These are phyloP conservation scores for Babylonia areolata DNA, from an alignment of 1,140 invertebrate species.

Conservation along the genomic window DNA sequence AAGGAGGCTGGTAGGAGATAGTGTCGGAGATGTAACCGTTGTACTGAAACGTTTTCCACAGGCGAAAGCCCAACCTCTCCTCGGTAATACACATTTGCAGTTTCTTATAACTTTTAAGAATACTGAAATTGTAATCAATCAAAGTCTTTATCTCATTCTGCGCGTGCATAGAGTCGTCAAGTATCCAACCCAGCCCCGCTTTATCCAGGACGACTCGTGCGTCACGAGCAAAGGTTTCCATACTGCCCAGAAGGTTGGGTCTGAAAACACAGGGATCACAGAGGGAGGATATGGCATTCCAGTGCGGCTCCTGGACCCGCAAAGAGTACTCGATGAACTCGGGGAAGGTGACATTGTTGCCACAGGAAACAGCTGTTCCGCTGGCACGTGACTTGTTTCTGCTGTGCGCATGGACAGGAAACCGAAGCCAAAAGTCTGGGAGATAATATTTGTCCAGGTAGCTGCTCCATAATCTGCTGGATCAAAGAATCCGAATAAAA, in stretches of 20 bases:
- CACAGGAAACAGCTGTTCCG: neutral
- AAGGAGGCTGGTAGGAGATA: neutral
- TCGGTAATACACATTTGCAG: neutral
- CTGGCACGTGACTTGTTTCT: too few species aligned
- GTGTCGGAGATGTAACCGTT: constrained; percentile 6
- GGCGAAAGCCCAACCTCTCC: neutral
- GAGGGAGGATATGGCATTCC: neutral
- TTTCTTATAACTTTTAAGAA: neutral
- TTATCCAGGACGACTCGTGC: neutral
- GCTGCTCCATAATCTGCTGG: constrained; percentile 38
- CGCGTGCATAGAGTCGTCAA: neutral
- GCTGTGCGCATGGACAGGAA: neutral
- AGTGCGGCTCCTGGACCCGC: neutral
- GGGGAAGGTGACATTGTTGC: neutral
- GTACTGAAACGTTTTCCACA: constrained; percentile 23
- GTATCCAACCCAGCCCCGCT: constrained; percentile 14
- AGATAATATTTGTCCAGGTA: constrained; percentile 46
- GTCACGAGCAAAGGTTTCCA: constrained; percentile 21
- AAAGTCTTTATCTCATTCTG: constrained; percentile 21
- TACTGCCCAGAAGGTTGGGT: constrained; percentile 13
- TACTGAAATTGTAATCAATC: constrained; percentile 20
- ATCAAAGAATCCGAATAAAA: too few species aligned
- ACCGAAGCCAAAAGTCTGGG: constrained; percentile 38
- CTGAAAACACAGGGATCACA: constrained; percentile 14
- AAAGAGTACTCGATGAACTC: constrained; percentile 5